Percentiles rank a stretch among this genome's conserved stretches.
Evolutionary conservation across 2,113 vertebrate genomes (phyloP).

Genomic region (Gymnogyps californianus): DNA sequence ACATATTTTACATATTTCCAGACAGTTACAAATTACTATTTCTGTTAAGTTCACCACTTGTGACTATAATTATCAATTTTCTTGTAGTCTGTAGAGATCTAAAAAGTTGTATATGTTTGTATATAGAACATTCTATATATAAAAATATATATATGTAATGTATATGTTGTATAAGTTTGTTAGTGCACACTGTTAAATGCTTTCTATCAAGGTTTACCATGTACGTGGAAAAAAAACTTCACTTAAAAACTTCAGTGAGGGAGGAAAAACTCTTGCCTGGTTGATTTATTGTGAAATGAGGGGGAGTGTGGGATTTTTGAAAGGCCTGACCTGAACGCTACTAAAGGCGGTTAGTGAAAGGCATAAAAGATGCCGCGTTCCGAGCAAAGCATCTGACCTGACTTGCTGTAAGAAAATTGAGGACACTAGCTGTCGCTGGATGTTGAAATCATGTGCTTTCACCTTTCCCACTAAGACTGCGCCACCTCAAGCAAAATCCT

Average conservation of each 20-base stretch:
- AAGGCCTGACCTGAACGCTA: neutral
- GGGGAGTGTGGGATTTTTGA: constrained; percentile 34
- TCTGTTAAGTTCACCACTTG: constrained; percentile 74
- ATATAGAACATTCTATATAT: constrained; percentile 86
- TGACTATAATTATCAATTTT: constrained; percentile 75
- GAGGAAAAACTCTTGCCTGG: constrained; percentile 42
- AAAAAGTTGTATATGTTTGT: constrained; percentile 84
- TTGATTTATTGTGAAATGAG: constrained; percentile 41
- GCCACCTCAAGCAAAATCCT: neutral
- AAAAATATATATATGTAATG: constrained; percentile 82
- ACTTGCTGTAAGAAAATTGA: neutral
- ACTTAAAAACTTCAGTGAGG: constrained; percentile 48
- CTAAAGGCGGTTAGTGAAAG: neutral
- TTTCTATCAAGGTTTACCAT: constrained; percentile 73
- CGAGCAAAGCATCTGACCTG: neutral
- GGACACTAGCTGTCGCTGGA: neutral
- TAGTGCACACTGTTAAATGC: constrained; percentile 73
- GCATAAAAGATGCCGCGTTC: neutral
- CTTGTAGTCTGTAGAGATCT: constrained; percentile 78
- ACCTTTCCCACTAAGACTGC: neutral
- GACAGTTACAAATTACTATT: constrained; percentile 67
- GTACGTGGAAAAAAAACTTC: constrained; percentile 64
- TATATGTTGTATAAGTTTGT: constrained; percentile 82
- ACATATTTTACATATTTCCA: constrained; percentile 72
- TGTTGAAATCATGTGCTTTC: constrained; percentile 24